Conservation (phyloP, 1,140 invertebrate genomes). For the Sminthurinus signatus region DNA sequence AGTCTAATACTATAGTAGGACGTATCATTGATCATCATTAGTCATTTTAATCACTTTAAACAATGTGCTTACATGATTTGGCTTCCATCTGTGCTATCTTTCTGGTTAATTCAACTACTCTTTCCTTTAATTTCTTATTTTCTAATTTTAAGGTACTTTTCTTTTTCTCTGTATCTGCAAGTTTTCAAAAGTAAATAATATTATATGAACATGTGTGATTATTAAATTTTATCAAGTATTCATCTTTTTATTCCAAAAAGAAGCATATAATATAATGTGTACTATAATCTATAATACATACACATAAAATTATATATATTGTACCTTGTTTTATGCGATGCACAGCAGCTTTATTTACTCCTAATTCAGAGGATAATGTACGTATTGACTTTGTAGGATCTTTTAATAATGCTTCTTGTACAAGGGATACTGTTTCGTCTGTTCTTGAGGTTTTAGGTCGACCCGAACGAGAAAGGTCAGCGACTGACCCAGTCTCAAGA, state of each 20-base stretch:
- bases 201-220: background rate
- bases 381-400: constrained; percentile 37
- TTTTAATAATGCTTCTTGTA: constrained; percentile 19
- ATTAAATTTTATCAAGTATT: background rate
- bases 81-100: constrained; percentile 12
- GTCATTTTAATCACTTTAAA: background rate
- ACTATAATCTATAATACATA: background rate
- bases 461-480: constrained; percentile 30
- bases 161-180: constrained; percentile 27
- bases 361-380: constrained; percentile 29
- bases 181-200: too few species aligned
- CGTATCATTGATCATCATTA: too few species aligned
- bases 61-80: background rate
- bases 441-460: constrained; percentile 34
- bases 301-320: background rate
- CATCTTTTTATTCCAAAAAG: too few species aligned
- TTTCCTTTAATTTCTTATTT: constrained; percentile 29
- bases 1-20: too few species aligned
- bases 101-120: constrained; percentile 20
- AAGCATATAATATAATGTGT: too few species aligned
- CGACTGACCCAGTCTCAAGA: constrained; percentile 35
- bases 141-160: constrained; percentile 25
- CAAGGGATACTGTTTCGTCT: constrained; percentile 26
- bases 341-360: constrained; percentile 34
- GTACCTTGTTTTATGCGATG: constrained; percentile 36